Conservation (phyloP, 1,140 invertebrate species). For the Onthophagus taurus region DNA sequence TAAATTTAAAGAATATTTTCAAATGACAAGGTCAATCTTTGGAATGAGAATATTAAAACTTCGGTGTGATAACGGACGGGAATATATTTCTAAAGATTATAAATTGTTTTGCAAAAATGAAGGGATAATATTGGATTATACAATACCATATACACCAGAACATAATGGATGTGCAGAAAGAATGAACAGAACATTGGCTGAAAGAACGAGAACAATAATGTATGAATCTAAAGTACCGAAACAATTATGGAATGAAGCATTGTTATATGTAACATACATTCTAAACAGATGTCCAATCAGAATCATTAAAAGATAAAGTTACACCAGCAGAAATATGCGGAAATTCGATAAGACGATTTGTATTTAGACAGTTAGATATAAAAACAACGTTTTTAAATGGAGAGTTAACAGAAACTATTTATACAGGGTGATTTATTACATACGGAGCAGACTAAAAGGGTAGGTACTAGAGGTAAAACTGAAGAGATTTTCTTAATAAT, state of each 20-base stretch:
- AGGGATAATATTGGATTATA: constrained; percentile 17
- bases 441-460: too few relatives aligned
- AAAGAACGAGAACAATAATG: constrained; percentile 36
- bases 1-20: constrained; percentile 19
- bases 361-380: too few relatives aligned
- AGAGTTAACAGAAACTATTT: too few relatives aligned
- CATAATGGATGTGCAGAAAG: constrained; percentile 40
- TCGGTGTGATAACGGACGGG: constrained; percentile 26
- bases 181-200: constrained; percentile 37
- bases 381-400: too few relatives aligned
- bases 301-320: neutral
- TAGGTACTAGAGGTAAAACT: too few relatives aligned
- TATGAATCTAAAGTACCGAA: constrained; percentile 3
- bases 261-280: neutral
- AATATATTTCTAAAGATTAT: constrained; percentile 25
- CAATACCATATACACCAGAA: constrained; percentile 33
- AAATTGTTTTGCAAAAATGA: constrained; percentile 17
- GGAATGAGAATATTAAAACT: neutral
- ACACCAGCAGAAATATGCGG: constrained; percentile 15
- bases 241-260: constrained; percentile 8
- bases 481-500: too few relatives aligned
- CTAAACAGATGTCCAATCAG: constrained; percentile 3
- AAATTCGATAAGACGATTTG: too few relatives aligned
- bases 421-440: too few relatives aligned
- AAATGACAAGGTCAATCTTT: neutral